Conservation (phyloP, 2,113 vertebrate genomes). For the Coptodon bakossiorum region DNA sequence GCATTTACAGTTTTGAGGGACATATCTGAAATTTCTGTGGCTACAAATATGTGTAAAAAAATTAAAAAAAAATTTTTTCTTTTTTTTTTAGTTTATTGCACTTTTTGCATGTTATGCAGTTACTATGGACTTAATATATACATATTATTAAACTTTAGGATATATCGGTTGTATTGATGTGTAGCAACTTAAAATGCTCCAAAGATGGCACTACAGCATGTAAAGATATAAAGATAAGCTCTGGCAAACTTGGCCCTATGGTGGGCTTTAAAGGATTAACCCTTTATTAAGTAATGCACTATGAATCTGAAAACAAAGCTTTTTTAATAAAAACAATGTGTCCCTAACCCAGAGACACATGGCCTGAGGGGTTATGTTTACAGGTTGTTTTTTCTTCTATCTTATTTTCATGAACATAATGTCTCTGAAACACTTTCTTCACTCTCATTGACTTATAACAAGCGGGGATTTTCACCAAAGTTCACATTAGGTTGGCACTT, state of each 20-base stretch:
- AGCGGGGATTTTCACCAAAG: not conserved
- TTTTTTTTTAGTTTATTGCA: not conserved
- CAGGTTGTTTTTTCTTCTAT: not conserved
- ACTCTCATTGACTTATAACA: not conserved
- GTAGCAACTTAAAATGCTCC: not conserved
- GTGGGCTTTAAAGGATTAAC: not conserved
- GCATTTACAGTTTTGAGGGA: not conserved
- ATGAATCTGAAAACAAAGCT: not conserved
- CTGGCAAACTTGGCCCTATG: not conserved
- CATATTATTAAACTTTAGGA: not conserved
- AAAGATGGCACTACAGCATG: not conserved
- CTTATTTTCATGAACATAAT: not conserved
- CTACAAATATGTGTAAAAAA: not conserved
- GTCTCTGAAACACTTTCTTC: not conserved
- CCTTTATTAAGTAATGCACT: not conserved
- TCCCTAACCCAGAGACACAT: not conserved
- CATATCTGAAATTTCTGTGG: not conserved
- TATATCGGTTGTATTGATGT: not conserved
- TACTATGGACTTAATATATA: not conserved
- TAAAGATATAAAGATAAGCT: not conserved
- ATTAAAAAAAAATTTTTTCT: fast-evolving
- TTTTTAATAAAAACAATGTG: not conserved
- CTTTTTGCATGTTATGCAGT: not conserved
- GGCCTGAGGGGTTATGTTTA: not conserved
- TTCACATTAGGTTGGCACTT: not conserved